phyloP scores from a whole-genome alignment of 2,888 invertebrate species.

The Hylaea fasciaria region DNA sequence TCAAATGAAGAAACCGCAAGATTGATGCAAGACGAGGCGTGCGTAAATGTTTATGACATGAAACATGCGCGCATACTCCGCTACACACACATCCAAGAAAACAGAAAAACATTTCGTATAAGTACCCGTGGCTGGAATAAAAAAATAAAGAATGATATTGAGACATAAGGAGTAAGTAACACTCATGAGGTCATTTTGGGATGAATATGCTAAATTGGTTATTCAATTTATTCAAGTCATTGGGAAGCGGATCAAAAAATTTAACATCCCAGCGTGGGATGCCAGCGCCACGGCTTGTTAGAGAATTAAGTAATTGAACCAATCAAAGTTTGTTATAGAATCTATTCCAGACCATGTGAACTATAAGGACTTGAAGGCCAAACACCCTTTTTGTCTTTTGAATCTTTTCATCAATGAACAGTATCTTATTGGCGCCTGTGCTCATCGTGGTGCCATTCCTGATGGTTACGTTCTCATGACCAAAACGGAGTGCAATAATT shows the following conservation, averaged over 20 bases:
- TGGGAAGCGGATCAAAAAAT: slow-evolving; percentile 47
- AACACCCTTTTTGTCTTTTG: slow-evolving; percentile 44
- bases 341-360: slow-evolving; percentile 56
- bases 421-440: too few relatives aligned
- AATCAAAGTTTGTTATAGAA: slow-evolving; percentile 62
- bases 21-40: slow-evolving; percentile 52
- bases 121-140: neutral
- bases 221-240: slow-evolving; percentile 38
- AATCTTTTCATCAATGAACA: neutral
- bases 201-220: slow-evolving; percentile 38
- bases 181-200: slow-evolving; percentile 23
- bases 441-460: too few relatives aligned
- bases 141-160: slow-evolving; percentile 20
- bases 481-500: too few relatives aligned
- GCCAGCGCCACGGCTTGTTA: slow-evolving; percentile 53
- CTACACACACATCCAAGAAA: slow-evolving; percentile 7
- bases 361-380: too few relatives aligned
- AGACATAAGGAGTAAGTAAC: slow-evolving; percentile 23
- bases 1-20: slow-evolving; percentile 58
- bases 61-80: slow-evolving; percentile 26
- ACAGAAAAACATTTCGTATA: slow-evolving; percentile 4
- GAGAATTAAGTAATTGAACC: slow-evolving; percentile 68
- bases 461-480: too few relatives aligned
- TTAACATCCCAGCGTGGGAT: slow-evolving; percentile 50
- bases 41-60: slow-evolving; percentile 40